Evolutionary conservation across 2,888 invertebrate species (phyloP).

Genomic region (Synanthedon formicaeformis): DNA sequence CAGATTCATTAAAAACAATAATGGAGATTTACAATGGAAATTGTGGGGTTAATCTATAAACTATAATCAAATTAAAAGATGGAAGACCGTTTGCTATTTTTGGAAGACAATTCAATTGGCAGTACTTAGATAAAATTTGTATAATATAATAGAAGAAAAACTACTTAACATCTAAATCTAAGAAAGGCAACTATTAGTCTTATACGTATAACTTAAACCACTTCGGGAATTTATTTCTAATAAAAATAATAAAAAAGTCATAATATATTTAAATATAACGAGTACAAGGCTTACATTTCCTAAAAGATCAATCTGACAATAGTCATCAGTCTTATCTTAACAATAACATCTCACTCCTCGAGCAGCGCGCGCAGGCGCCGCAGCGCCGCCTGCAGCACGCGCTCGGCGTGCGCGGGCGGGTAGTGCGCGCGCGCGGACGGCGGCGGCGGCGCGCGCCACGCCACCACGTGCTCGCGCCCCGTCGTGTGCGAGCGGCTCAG

Average conservation of each 20-base stretch:
- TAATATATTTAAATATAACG: too few species aligned
- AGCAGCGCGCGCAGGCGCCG: constrained; percentile 11
- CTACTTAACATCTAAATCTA: not conserved
- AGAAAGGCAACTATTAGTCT: not conserved
- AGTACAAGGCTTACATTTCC: too few species aligned
- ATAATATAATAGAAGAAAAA: not conserved
- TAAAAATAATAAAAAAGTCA: too few species aligned
- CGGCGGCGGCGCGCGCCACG: constrained; percentile 76
- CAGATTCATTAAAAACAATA: too few species aligned
- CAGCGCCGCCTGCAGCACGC: constrained; percentile 9
- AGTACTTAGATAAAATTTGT: not conserved
- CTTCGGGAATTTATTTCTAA: too few species aligned
- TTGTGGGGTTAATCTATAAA: too few species aligned
- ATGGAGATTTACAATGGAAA: too few species aligned
- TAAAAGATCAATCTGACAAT: too few species aligned
- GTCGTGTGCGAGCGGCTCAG: constrained; percentile 90
- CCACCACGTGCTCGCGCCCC: constrained; percentile 89
- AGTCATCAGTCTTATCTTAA: too few species aligned
- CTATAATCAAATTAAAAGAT: not conserved
- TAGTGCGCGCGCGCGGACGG: constrained; percentile 21
- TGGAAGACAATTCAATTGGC: not conserved
- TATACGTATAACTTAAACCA: too few species aligned
- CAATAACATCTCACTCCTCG: too few species aligned
- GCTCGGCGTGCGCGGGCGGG: constrained; percentile 21
- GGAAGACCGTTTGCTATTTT: not conserved